Evolutionary conservation across 2,888 invertebrate species (phyloP).

Genomic region (Thecocarcelia acutangulata): DNA sequence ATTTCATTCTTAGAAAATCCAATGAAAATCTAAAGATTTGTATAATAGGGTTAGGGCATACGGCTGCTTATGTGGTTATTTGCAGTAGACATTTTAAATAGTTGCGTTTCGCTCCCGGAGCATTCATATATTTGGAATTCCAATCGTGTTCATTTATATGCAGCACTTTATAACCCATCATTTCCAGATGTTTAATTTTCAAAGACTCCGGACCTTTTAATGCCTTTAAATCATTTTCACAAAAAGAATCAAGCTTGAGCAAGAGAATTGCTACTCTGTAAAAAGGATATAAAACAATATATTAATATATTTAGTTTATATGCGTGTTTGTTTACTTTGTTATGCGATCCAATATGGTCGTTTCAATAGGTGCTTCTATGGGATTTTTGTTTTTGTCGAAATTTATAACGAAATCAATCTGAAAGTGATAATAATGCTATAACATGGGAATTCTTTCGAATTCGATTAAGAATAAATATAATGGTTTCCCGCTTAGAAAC

Average conservation of each 20-base stretch:
- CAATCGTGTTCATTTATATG: conserved; percentile 83
- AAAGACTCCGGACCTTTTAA: conserved; percentile 83
- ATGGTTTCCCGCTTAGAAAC: too few relatives aligned
- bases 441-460: too few relatives aligned
- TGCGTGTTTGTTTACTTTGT: conserved; percentile 75
- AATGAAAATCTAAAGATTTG: too few relatives aligned
- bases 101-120: conserved; percentile 81
- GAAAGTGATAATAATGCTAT: conserved; percentile 36
- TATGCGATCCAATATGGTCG: conserved; percentile 78
- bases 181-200: conserved; percentile 84
- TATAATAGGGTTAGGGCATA: too few relatives aligned
- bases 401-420: conserved; percentile 81
- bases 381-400: conserved; percentile 77
- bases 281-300: not conserved
- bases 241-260: conserved; percentile 81
- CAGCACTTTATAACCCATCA: conserved; percentile 84
- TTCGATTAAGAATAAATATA: too few relatives aligned
- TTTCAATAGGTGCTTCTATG: conserved; percentile 75
- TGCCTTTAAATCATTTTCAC: conserved; percentile 81
- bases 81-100: conserved; percentile 81
- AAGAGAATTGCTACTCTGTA: conserved; percentile 80
- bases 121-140: conserved; percentile 83
- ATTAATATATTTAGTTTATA: not conserved
- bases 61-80: conserved; percentile 70
- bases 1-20: too few relatives aligned